Percentiles rank a stretch among this genome's conserved stretches.
Conservation (phyloP, 2,797 vertebrate genomes). For the Tinamus major region DNA sequence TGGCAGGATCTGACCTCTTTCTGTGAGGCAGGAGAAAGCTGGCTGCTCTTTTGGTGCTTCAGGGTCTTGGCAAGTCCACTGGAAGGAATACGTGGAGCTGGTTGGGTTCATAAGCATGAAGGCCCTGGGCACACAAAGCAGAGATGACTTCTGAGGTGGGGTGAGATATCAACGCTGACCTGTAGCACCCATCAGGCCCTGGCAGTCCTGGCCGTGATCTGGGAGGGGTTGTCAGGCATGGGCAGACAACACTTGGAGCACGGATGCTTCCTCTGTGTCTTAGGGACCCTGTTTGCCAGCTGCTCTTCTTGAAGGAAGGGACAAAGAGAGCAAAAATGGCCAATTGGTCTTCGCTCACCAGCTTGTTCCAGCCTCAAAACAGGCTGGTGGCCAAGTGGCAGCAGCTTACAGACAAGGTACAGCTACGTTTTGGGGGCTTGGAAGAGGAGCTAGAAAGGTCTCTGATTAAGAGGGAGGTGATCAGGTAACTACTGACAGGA, state of each 20-base stretch:
- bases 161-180: background rate
- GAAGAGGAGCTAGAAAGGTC: background rate
- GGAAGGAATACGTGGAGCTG: conserved; percentile 82
- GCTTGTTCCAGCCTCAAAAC: background rate
- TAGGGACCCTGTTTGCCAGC: background rate
- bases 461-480: background rate
- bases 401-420: background rate
- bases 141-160: background rate
- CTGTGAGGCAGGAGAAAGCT: conserved; percentile 85
- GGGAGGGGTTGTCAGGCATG: background rate
- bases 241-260: background rate
- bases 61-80: conserved; percentile 85
- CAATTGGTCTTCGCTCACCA: background rate
- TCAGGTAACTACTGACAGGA: background rate
- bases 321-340: background rate
- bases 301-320: background rate
- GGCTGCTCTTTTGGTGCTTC: conserved; percentile 50
- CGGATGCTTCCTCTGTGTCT: background rate
- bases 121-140: conserved; percentile 73
- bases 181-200: background rate
- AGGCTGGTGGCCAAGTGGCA: background rate
- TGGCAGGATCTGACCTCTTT: conserved; percentile 81
- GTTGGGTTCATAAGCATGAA: conserved; percentile 91
- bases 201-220: background rate
- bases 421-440: background rate